phyloP scores from a whole-genome alignment of 2,113 vertebrate genomes.

The Monarcha castaneiventris region DNA sequence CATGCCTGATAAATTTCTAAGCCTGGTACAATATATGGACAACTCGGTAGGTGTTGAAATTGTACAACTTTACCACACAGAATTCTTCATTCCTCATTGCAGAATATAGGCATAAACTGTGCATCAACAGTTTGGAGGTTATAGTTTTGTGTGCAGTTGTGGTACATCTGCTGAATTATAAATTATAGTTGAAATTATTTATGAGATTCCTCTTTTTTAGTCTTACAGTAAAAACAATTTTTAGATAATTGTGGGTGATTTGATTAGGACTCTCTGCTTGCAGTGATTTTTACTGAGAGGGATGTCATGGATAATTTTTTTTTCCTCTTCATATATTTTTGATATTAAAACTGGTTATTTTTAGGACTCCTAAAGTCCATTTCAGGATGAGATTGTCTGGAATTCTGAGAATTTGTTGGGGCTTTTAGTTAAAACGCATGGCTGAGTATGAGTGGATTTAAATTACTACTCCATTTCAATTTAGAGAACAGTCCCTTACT shows the following conservation, averaged over 20 bases:
- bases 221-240: not conserved
- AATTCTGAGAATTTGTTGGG: not conserved
- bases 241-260: not conserved
- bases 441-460: not conserved
- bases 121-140: not conserved
- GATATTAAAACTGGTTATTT: not conserved
- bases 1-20: not conserved
- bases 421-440: not conserved
- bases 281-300: not conserved
- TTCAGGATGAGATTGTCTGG: not conserved
- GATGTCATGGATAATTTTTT: not conserved
- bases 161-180: not conserved
- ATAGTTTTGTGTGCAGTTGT: not conserved
- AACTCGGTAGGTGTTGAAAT: not conserved
- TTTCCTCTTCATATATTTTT: not conserved
- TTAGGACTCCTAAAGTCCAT: not conserved
- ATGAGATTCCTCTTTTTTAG: not conserved
- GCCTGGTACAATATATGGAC: not conserved
- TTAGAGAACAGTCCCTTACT: not conserved
- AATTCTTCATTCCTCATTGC: not conserved
- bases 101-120: not conserved
- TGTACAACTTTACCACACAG: not conserved
- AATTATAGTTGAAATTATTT: not conserved
- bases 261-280: not conserved
- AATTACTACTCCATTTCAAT: not conserved